Conservation (phyloP, 2,113 vertebrate species). For the Strix aluco region DNA sequence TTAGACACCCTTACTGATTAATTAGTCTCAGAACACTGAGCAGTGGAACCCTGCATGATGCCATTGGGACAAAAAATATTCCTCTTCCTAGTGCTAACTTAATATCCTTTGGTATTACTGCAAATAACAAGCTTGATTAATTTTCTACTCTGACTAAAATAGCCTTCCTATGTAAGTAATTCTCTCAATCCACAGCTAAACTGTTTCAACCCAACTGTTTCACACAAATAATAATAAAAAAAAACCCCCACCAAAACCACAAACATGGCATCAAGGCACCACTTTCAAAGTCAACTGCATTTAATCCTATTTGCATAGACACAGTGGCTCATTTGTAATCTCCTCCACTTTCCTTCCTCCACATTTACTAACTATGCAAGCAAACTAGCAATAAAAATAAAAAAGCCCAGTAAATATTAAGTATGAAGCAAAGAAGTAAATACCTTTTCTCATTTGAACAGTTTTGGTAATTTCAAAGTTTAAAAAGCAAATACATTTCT, state of each 20-base stretch:
- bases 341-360: background rate
- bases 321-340: background rate
- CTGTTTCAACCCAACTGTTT: background rate
- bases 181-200: background rate
- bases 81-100: background rate
- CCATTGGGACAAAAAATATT: slow-evolving; percentile 30
- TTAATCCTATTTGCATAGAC: background rate
- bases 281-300: background rate
- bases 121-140: slow-evolving; percentile 22
- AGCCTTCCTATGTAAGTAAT: background rate
- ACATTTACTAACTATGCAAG: background rate
- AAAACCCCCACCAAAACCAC: background rate
- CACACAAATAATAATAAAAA: background rate
- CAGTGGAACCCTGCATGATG: slow-evolving; percentile 6
- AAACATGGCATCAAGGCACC: background rate
- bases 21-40: slow-evolving; percentile 72
- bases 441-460: background rate
- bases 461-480: background rate
- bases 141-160: slow-evolving; percentile 13
- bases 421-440: background rate
- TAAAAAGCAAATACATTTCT: background rate
- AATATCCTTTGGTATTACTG: background rate
- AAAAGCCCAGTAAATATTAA: background rate
- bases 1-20: slow-evolving; percentile 72
- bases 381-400: background rate